Percentiles rank a stretch among this genome's conserved stretches.
Evolutionary conservation across 1,140 invertebrate genomes (phyloP).

Genomic region (Kradibia gibbosae): DNA sequence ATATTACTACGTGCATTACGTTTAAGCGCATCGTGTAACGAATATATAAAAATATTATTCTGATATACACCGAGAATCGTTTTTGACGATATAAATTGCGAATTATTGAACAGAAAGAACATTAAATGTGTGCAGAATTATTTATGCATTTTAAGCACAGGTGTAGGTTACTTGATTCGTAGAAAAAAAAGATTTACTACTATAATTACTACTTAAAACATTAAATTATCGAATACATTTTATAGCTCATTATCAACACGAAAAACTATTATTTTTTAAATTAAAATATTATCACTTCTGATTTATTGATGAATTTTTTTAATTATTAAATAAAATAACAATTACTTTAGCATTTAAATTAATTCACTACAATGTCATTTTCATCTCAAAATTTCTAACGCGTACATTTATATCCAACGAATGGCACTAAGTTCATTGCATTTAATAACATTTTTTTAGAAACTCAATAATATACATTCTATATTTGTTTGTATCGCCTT

Average conservation of each 20-base stretch:
- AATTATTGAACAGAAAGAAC: slow-evolving; percentile 3
- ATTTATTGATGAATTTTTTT: slow-evolving; percentile 26
- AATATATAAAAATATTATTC: slow-evolving; percentile 48
- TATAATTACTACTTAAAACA: no score
- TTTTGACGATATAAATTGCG: slow-evolving; percentile 13
- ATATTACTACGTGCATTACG: slow-evolving; percentile 42
- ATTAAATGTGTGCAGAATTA: background rate
- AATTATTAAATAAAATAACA: slow-evolving; percentile 39
- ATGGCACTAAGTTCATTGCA: slow-evolving; percentile 37
- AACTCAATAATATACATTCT: slow-evolving; percentile 4
- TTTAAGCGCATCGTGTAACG: slow-evolving; percentile 23
- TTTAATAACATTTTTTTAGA: slow-evolving; percentile 27
- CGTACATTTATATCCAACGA: slow-evolving; percentile 19
- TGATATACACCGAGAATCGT: slow-evolving; percentile 33
- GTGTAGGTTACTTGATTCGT: no score
- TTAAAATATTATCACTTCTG: no score
- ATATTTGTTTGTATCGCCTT: background rate
- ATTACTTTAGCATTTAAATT: slow-evolving; percentile 15
- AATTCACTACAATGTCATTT: background rate
- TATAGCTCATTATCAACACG: no score
- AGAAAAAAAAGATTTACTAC: no score
- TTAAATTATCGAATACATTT: no score
- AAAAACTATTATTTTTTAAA: no score
- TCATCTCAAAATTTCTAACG: background rate
- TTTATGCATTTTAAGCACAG: background rate